Evolutionary conservation across 2,113 vertebrate genomes (phyloP).

Genomic region (Rallus limicola): DNA sequence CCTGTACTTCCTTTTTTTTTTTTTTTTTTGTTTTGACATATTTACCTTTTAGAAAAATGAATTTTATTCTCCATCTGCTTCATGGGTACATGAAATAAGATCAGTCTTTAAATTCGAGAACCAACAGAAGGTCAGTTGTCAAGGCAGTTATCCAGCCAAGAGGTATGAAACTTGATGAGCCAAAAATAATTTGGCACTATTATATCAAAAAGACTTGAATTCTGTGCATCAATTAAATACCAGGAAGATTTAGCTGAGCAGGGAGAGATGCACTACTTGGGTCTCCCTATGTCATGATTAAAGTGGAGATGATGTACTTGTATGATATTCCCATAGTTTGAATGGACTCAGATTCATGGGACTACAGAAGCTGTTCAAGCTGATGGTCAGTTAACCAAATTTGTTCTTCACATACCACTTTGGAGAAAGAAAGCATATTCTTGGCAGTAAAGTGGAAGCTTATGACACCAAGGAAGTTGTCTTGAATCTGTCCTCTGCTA

Average conservation of each 20-base stretch:
- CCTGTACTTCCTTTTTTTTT: background rate
- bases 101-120: conserved; percentile 18
- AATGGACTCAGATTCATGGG: background rate
- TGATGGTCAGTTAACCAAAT: background rate
- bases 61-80: background rate
- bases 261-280: background rate
- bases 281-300: background rate
- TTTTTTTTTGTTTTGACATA: background rate
- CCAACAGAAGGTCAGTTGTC: conserved; percentile 31
- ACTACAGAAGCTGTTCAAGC: background rate
- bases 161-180: conserved; percentile 5
- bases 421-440: background rate
- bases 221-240: background rate
- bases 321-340: background rate
- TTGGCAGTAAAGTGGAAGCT: background rate
- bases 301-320: background rate
- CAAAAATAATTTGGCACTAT: conserved; percentile 28
- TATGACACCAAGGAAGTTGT: background rate
- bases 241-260: background rate
- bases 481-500: background rate
- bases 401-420: background rate
- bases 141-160: background rate
- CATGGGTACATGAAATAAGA: background rate
- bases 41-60: background rate
- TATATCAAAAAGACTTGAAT: background rate